These are phyloP conservation scores for Myotis yumanensis DNA, from an alignment of 2,113 vertebrate genomes.

Conservation along the genomic window DNA sequence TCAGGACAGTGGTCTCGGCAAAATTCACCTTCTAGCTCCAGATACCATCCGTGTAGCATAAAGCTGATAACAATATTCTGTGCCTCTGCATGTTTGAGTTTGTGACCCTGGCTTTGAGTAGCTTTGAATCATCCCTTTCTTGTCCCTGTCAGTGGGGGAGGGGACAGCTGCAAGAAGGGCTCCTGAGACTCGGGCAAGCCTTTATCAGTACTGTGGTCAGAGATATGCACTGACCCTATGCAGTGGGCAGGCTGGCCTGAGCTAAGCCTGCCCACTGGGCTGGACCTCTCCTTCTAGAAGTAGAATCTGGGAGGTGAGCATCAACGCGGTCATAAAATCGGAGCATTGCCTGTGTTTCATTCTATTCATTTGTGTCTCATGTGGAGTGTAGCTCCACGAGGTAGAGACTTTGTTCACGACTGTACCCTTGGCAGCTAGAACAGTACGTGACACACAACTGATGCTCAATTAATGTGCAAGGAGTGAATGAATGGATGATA, in stretches of 20 bases:
- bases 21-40: neutral
- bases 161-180: neutral
- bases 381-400: neutral
- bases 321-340: neutral
- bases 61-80: neutral
- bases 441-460: fast-evolving
- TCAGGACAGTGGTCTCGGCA: neutral
- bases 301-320: neutral
- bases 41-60: neutral
- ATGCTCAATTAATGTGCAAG: neutral
- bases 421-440: neutral
- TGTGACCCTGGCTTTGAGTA: neutral
- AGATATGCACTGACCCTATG: neutral
- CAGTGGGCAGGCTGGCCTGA: neutral
- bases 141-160: neutral
- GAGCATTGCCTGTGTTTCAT: neutral
- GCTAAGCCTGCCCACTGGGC: neutral
- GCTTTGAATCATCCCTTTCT: neutral
- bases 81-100: neutral
- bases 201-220: too few species aligned
- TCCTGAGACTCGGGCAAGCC: neutral
- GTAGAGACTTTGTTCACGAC: neutral
- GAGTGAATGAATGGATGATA: neutral
- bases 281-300: neutral
- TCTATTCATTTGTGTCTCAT: neutral